phyloP scores from a whole-genome alignment of 2,113 vertebrate species.

The Chelonoidis abingdonii region DNA sequence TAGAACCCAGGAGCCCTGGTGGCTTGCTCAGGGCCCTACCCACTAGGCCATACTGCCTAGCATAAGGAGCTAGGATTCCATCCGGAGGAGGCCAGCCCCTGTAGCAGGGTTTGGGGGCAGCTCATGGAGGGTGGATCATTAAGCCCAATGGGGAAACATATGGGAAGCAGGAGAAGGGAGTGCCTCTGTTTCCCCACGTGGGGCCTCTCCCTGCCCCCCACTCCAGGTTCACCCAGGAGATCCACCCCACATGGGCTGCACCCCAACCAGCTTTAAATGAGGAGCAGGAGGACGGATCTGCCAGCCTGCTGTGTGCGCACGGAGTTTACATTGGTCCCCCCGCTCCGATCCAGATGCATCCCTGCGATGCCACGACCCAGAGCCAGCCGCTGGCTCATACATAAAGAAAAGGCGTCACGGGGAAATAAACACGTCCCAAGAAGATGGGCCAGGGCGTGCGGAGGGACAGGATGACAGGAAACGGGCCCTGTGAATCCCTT shows the following conservation, averaged over 20 bases:
- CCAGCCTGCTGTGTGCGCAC: too few species aligned
- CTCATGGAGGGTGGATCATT: too few species aligned
- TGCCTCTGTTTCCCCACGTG: background rate
- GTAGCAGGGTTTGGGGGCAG: too few species aligned
- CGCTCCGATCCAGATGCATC: background rate
- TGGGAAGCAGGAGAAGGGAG: background rate
- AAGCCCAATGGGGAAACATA: too few species aligned
- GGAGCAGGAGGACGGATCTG: too few species aligned
- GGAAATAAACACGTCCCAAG: background rate
- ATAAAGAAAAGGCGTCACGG: slow-evolving; percentile 19
- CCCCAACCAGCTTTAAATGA: too few species aligned
- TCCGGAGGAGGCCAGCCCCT: too few species aligned
- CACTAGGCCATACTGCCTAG: too few species aligned
- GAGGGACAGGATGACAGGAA: background rate
- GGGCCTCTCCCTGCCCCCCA: background rate
- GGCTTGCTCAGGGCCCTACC: too few species aligned
- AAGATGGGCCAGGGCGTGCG: background rate
- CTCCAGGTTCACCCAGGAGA: background rate
- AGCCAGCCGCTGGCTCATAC: slow-evolving; percentile 26
- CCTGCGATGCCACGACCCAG: background rate
- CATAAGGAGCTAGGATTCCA: too few species aligned
- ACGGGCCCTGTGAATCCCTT: background rate
- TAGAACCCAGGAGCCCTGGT: background rate
- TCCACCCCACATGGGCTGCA: background rate
- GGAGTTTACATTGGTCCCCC: background rate